phyloP scores from a whole-genome alignment of 2,888 invertebrate species.

The Plutella xylostella region DNA sequence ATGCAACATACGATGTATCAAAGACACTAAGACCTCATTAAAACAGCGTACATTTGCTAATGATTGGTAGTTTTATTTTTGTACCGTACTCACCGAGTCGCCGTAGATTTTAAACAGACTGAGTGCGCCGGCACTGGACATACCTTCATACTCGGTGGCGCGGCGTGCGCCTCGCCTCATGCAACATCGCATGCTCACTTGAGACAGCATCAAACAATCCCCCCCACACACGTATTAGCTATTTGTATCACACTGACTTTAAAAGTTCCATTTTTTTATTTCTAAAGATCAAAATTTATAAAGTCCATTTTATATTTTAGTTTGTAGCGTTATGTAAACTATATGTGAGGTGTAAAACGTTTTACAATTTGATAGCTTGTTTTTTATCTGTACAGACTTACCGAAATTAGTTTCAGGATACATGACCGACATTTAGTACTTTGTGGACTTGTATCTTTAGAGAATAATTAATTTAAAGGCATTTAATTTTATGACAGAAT shows the following conservation, averaged over 20 bases:
- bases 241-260: too few species aligned
- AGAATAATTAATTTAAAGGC: constrained; percentile 3
- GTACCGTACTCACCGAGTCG: constrained; percentile 24
- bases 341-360: neutral
- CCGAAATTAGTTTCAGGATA: neutral
- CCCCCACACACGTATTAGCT: too few species aligned
- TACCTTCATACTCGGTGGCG: constrained; percentile 51
- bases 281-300: constrained; percentile 35
- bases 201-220: too few species aligned
- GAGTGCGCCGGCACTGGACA: constrained; percentile 39
- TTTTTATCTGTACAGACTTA: constrained; percentile 8
- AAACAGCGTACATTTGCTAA: constrained; percentile 55
- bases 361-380: constrained; percentile 22
- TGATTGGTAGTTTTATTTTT: constrained; percentile 54
- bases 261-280: too few species aligned
- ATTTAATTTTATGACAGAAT: constrained; percentile 10
- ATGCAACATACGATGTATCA: constrained; percentile 38
- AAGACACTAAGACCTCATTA: constrained; percentile 58
- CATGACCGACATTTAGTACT: neutral
- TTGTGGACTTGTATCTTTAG: neutral
- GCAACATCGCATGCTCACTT: too few species aligned
- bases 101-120: constrained; percentile 22
- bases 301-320: constrained; percentile 30
- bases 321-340: constrained; percentile 4
- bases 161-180: too few species aligned